Evolutionary conservation across 2,888 invertebrate species (phyloP).

Genomic region (Pammene fasciana): DNA sequence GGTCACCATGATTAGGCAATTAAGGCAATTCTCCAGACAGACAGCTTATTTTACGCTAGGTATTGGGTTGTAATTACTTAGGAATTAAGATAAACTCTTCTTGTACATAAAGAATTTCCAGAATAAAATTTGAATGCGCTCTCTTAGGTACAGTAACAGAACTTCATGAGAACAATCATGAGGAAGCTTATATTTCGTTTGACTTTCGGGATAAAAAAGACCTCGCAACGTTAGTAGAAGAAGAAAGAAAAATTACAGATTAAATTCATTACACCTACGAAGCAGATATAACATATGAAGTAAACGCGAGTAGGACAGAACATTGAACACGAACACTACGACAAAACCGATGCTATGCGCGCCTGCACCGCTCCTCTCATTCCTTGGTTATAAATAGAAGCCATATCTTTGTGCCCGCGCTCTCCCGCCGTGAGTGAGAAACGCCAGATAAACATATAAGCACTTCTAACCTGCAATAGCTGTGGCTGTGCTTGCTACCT

Average conservation of each 20-base stretch:
- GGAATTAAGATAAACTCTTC: not conserved
- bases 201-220: too few species aligned
- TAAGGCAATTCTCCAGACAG: slow-evolving; percentile 5
- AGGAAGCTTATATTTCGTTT: too few species aligned
- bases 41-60: not conserved
- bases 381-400: slow-evolving; percentile 74
- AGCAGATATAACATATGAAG: not conserved
- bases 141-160: too few species aligned
- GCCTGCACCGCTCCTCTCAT: slow-evolving; percentile 64
- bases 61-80: not conserved
- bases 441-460: slow-evolving; percentile 62
- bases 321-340: slow-evolving; percentile 63
- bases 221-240: too few species aligned
- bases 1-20: slow-evolving; percentile 10
- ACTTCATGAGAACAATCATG: too few species aligned
- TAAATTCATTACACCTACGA: too few species aligned
- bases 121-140: not conserved
- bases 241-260: too few species aligned
- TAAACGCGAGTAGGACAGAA: not conserved
- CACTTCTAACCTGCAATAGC: slow-evolving; percentile 43
- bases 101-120: not conserved
- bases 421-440: slow-evolving; percentile 75
- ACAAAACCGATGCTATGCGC: slow-evolving; percentile 61
- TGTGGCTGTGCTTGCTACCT: slow-evolving; percentile 15
- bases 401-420: slow-evolving; percentile 74